Conservation (phyloP, 2,113 vertebrate species). For the Vicugna pacos region DNA sequence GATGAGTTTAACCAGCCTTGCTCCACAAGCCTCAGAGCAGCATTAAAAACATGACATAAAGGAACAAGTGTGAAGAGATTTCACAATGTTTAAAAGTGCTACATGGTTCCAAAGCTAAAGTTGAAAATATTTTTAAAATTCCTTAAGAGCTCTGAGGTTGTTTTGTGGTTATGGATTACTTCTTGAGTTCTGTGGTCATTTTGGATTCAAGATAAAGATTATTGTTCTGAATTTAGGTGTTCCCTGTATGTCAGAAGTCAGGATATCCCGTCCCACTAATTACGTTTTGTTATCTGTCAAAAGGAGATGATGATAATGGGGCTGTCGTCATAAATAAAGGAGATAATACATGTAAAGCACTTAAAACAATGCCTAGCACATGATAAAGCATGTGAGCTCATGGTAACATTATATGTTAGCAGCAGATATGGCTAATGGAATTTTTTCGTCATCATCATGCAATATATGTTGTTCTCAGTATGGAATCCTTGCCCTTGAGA, state of each 20-base stretch:
- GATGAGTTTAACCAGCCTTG: background rate
- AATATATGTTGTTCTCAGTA: background rate
- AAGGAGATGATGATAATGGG: background rate
- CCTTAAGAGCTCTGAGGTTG: background rate
- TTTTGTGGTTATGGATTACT: background rate
- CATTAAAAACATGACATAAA: background rate
- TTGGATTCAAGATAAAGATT: background rate
- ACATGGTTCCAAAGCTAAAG: background rate
- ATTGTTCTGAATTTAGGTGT: background rate
- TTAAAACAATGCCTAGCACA: background rate
- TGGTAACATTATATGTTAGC: background rate
- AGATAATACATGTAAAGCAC: background rate
- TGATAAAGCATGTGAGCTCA: background rate
- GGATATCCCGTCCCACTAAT: background rate
- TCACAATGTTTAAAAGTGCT: background rate
- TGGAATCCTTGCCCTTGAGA: background rate
- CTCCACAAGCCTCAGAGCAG: background rate
- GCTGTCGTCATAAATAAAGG: background rate
- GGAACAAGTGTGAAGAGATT: background rate
- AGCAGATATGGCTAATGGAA: background rate
- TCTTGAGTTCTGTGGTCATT: background rate
- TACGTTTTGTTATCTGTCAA: background rate
- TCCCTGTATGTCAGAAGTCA: background rate
- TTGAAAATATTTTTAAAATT: background rate
- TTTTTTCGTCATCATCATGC: no score